Conservation (phyloP, 2,113 vertebrate genomes). For the Phoxinus phoxinus region DNA sequence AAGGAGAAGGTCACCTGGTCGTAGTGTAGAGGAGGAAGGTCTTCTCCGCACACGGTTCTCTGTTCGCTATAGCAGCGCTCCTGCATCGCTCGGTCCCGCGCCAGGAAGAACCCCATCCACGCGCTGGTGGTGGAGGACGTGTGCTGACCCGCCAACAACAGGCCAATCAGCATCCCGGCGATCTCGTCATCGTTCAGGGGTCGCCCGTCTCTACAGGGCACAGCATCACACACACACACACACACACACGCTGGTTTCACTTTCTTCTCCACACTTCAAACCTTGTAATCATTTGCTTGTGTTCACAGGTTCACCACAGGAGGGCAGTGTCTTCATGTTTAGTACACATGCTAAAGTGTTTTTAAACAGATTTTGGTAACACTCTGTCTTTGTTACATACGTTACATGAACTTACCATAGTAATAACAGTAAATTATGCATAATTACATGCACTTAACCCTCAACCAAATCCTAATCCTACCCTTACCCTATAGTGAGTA, state of each 20-base stretch:
- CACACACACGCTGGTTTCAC: too few relatives aligned
- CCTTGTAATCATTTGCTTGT: background rate
- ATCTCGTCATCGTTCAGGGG: constrained; percentile 85
- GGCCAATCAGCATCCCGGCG: constrained; percentile 91
- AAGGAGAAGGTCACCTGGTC: constrained; percentile 82
- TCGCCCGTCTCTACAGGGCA: constrained; percentile 80
- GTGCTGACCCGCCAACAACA: constrained; percentile 94
- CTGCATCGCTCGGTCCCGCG: constrained; percentile 84
- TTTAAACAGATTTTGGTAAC: too few relatives aligned
- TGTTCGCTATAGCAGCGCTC: constrained; percentile 89
- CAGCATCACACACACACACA: background rate
- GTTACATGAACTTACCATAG: too few relatives aligned
- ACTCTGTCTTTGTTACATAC: too few relatives aligned
- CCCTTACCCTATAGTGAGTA: too few relatives aligned
- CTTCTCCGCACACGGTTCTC: constrained; percentile 84
- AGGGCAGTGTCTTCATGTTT: background rate
- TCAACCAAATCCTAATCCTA: too few relatives aligned
- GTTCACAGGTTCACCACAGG: background rate
- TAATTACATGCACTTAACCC: too few relatives aligned
- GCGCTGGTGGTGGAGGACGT: constrained; percentile 96
- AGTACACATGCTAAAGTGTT: background rate
- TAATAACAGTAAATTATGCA: too few relatives aligned
- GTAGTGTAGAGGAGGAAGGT: constrained; percentile 81
- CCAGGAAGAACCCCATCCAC: constrained; percentile 96
- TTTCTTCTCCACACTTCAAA: background rate